Evolutionary conservation across 2,797 vertebrate species (phyloP).

Genomic region (Helicolenus hilgendorfi): DNA sequence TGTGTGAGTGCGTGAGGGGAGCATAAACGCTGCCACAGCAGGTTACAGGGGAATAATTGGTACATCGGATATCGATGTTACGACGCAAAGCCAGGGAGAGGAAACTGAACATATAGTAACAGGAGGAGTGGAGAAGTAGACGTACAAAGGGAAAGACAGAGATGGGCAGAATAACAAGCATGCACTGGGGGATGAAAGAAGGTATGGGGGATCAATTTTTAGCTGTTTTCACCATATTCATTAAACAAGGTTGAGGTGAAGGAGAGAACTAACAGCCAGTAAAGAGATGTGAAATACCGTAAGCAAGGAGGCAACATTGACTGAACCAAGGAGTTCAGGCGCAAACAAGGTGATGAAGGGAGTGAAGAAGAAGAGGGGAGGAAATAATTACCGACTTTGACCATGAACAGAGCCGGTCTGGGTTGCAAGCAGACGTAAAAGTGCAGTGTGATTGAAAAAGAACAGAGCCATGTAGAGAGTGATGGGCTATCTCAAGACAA

Average conservation of each 20-base stretch:
- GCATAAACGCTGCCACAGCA: slow-evolving; percentile 57
- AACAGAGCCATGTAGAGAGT: slow-evolving; percentile 48
- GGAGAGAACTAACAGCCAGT: slow-evolving; percentile 14
- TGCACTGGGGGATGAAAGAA: slow-evolving; percentile 3
- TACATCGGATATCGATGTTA: slow-evolving; percentile 58
- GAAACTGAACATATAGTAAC: slow-evolving; percentile 3
- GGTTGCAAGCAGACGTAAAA: slow-evolving; percentile 36
- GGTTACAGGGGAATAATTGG: slow-evolving; percentile 46
- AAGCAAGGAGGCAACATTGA: slow-evolving; percentile 21
- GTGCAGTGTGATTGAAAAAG: slow-evolving; percentile 50
- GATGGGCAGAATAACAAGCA: slow-evolving; percentile 8
- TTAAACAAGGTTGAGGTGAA: slow-evolving; percentile 31
- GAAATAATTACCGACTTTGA: slow-evolving; percentile 54
- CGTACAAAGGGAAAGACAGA: slow-evolving; percentile 16
- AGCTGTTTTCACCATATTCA: slow-evolving; percentile 17
- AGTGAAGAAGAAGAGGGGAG: slow-evolving; percentile 15
- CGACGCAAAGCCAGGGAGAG: slow-evolving; percentile 17
- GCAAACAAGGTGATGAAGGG: slow-evolving; percentile 42
- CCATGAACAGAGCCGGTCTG: slow-evolving; percentile 59
- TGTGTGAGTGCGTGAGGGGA: slow-evolving; percentile 3
- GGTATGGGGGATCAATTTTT: slow-evolving; percentile 38
- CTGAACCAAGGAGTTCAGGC: slow-evolving; percentile 16
- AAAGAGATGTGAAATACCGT: slow-evolving; percentile 9
- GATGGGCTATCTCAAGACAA: slow-evolving; percentile 52
- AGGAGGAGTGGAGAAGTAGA: slow-evolving; percentile 23